Percentiles rank a stretch among this genome's conserved stretches.
Evolutionary conservation across 1,140 invertebrate genomes (phyloP).

Genomic region (Cherax quadricarinatus): DNA sequence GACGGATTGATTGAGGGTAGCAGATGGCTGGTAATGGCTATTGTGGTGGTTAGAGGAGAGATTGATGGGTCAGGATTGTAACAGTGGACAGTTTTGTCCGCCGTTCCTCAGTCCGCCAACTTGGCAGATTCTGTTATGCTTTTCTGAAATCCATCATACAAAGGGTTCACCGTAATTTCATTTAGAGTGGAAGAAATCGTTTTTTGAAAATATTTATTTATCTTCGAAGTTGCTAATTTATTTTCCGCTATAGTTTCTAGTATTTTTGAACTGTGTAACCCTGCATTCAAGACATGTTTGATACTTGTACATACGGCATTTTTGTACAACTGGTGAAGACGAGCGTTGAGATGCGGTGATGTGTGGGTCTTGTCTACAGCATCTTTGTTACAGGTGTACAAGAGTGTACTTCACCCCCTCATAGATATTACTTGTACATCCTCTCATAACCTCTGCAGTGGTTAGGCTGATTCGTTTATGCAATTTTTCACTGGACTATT

Average conservation of each 20-base stretch:
- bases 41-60: not conserved
- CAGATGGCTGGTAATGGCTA: not conserved
- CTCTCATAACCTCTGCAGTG: constrained; percentile 35
- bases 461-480: constrained; percentile 41
- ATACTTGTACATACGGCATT: constrained; percentile 30
- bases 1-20: too few species aligned
- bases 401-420: constrained; percentile 60
- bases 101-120: too few species aligned
- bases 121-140: too few species aligned
- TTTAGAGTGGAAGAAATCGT: constrained; percentile 8
- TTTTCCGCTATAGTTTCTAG: constrained; percentile 31
- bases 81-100: too few species aligned
- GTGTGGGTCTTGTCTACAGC: not conserved
- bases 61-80: too few species aligned
- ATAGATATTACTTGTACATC: constrained; percentile 54
- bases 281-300: constrained; percentile 18
- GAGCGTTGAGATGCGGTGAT: not conserved
- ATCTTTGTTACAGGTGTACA: not conserved
- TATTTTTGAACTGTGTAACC: constrained; percentile 9
- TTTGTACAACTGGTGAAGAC: not conserved
- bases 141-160: too few species aligned
- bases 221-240: constrained; percentile 45
- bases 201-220: constrained; percentile 34
- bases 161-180: not conserved
- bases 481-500: not conserved